A percentile compares a stretch with the other conserved stretches of the same genome.
These are phyloP conservation scores for Ceyx cyanopectus DNA, from an alignment of 2,113 vertebrate species.

Conservation along the genomic window DNA sequence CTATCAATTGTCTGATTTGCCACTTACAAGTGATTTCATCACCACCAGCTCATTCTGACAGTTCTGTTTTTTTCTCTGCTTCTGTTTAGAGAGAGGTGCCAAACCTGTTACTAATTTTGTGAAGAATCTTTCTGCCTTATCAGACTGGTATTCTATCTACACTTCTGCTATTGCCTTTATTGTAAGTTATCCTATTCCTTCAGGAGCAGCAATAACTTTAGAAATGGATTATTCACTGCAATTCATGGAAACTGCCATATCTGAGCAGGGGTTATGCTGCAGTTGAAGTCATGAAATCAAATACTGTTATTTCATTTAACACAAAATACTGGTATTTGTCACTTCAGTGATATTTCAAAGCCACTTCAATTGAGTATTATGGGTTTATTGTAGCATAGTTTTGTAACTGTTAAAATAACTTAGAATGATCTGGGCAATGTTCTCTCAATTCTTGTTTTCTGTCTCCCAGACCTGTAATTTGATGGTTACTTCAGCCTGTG, in stretches of 20 bases:
- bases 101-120: slow-evolving; percentile 97
- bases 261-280: background rate
- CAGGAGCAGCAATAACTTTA: background rate
- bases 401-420: background rate
- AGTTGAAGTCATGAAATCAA: background rate
- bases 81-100: slow-evolving; percentile 90
- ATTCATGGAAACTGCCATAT: background rate
- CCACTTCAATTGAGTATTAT: background rate
- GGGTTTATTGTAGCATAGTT: background rate
- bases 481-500: background rate
- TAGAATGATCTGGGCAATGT: background rate
- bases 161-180: slow-evolving; percentile 99
- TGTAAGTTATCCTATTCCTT: slow-evolving; percentile 79
- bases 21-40: background rate
- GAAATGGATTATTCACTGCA: background rate
- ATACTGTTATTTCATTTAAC: background rate
- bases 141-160: slow-evolving; percentile 98
- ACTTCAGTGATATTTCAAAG: background rate
- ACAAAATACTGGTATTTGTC: background rate
- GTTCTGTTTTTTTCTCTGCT: background rate
- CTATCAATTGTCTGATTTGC: background rate
- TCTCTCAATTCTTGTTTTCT: background rate
- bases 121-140: slow-evolving; percentile 98
- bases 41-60: background rate
- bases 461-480: background rate